Percentiles rank a stretch among this genome's conserved stretches.
phyloP scores from a whole-genome alignment of 2,888 invertebrate genomes.

The Netelia virgata region DNA sequence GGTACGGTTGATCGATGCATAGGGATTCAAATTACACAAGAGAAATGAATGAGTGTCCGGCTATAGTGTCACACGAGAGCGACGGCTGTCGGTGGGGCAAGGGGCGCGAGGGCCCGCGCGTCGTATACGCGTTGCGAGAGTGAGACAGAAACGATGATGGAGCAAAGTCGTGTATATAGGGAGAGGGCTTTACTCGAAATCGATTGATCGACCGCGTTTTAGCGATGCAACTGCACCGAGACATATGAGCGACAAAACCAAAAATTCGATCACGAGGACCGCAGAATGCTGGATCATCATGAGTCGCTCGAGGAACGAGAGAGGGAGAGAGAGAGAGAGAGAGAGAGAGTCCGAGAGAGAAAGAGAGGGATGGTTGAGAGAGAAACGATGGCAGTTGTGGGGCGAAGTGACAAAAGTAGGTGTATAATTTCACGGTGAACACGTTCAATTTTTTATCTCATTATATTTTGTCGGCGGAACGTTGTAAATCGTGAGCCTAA shows the following conservation, averaged over 20 bases:
- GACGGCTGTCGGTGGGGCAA: slow-evolving; percentile 9
- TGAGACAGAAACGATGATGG: slow-evolving; percentile 12
- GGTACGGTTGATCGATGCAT: slow-evolving; percentile 72
- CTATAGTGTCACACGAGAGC: slow-evolving; percentile 30
- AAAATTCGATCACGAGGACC: slow-evolving; percentile 51
- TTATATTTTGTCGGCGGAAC: neutral
- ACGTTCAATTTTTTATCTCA: slow-evolving; percentile 48
- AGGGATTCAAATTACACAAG: slow-evolving; percentile 73
- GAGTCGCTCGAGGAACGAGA: no score
- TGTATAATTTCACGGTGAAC: slow-evolving; percentile 32
- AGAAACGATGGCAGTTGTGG: slow-evolving; percentile 31
- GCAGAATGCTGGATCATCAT: slow-evolving; percentile 51
- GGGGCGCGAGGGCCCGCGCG: neutral
- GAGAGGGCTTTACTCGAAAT: slow-evolving; percentile 36
- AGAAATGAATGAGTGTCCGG: slow-evolving; percentile 68
- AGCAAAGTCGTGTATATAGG: slow-evolving; percentile 39
- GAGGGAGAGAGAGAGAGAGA: neutral
- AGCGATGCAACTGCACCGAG: neutral
- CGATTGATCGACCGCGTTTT: slow-evolving; percentile 59
- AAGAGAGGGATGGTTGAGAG: slow-evolving; percentile 19
- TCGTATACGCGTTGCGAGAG: neutral
- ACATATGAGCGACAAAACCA: slow-evolving; percentile 16
- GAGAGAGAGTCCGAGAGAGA: no score
- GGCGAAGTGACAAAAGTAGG: slow-evolving; percentile 41
- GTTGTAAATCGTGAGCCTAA: neutral